Base-by-base conservation (phyloP, 2,797 vertebrate genomes). In the Amblyraja radiata region DNA sequence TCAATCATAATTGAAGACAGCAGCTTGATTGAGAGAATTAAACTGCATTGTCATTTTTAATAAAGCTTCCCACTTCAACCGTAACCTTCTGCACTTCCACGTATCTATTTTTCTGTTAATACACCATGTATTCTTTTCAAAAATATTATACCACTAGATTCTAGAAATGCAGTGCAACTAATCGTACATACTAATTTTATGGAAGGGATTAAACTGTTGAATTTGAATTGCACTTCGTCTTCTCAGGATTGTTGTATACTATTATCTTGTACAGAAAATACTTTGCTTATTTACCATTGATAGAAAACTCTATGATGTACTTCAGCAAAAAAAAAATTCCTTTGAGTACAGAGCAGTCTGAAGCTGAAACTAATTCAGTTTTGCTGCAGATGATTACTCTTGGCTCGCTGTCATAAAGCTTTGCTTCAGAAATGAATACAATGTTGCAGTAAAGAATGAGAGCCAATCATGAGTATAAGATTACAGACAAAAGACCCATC, bases 11-110 rank as follows among this genome's bases (percentile, higher is more conserved):
- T 63, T 63, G 83, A 86, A 86, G 83, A n/a, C 83, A 65, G 83
- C 83, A 86, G 83, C 83, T 86, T 65, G 83, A 63, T 86, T 86
- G 83, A 86, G 83, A 86, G 13, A 65, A 28, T 63, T 86, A 58
- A 86, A 58, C 83, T 32, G 25, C 28, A 1, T 86, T n/a, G 28
- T 86, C 83, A 86, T 86, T 63, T 86, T 65, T 86, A 86, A 86
- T 86, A 28, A 86, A 86, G 83, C 28, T 63, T 18, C 83, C 58
- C 6, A n/a, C 58, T 28, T 86, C 83, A 86, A 16, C 13, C 16
- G 25, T 63, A 28, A 86, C 28, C 61, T 86, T 25, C 83, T 86
- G 58, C 83, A 86, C 58, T 86, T 13, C 83, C 58, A 32, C 58
- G 32, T n/a, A 32, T 86, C n/a, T 86, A 86, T 86, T 86, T 63